Percentiles rank a stretch among this genome's conserved stretches.
Evolutionary conservation across 2,797 vertebrate species (phyloP).

Genomic region (Dromococcyx pavoninus): DNA sequence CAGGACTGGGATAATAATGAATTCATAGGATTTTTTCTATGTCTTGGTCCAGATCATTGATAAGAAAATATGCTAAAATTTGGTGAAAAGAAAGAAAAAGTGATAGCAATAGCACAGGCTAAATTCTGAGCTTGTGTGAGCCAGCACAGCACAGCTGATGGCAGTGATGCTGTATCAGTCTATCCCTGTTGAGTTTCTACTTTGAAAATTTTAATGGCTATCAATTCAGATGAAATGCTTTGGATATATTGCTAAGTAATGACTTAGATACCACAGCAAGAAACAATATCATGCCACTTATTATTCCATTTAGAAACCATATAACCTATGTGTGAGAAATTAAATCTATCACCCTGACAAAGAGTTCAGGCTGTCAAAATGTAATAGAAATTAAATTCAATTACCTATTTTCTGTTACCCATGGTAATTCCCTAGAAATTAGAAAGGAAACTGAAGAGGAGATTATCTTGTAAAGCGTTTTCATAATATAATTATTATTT

Average conservation of each 20-base stretch:
- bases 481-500: constrained; percentile 18
- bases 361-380: constrained; percentile 59
- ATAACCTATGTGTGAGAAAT: constrained; percentile 58
- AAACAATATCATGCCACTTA: constrained; percentile 42
- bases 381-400: constrained; percentile 56
- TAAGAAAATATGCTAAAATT: not conserved
- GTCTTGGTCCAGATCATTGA: not conserved
- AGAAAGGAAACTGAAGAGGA: constrained; percentile 45
- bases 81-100: not conserved
- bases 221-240: not conserved
- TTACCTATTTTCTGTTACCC: constrained; percentile 54
- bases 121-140: not conserved
- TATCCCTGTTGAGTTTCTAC: not conserved
- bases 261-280: constrained; percentile 13
- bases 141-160: not conserved
- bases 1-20: not conserved
- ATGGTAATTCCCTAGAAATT: constrained; percentile 37
- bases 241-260: not conserved
- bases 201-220: constrained; percentile 14
- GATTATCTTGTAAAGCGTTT: constrained; percentile 20
- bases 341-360: constrained; percentile 55
- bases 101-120: not conserved
- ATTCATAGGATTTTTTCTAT: not conserved
- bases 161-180: not conserved
- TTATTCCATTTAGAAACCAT: constrained; percentile 55